A percentile compares a stretch with the other conserved stretches of the same genome.
phyloP scores from a whole-genome alignment of 2,888 invertebrate genomes.

The Diarsia dahlii region DNA sequence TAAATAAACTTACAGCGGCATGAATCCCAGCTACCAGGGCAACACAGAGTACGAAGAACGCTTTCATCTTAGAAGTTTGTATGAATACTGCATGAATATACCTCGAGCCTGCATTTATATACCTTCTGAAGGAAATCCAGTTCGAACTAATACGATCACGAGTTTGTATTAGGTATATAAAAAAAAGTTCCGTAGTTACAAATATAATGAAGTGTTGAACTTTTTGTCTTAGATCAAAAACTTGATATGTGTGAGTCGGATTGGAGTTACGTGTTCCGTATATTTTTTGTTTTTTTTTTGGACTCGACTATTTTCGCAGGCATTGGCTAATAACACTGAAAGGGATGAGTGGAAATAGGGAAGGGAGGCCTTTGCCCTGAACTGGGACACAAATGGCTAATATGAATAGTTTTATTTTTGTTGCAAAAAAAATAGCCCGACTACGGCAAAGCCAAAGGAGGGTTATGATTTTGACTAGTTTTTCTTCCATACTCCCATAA shows the following conservation, averaged over 20 bases:
- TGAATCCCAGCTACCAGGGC: conserved; percentile 44
- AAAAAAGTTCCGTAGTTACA: conserved; percentile 28
- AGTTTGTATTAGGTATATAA: conserved; percentile 11
- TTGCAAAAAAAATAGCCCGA: no score
- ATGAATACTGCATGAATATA: conserved; percentile 14
- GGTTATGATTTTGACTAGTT: no score
- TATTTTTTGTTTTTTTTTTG: not conserved
- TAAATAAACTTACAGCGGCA: conserved; percentile 48
- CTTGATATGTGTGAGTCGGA: not conserved
- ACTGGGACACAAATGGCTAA: no score
- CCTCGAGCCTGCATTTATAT: conserved; percentile 27
- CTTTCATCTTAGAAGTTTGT: conserved; percentile 48
- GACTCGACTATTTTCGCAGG: no score
- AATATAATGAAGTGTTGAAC: not conserved
- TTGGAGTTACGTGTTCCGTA: not conserved
- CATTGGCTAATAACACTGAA: no score
- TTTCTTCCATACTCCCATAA: no score
- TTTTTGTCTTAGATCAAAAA: conserved; percentile 24
- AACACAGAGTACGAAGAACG: conserved; percentile 40
- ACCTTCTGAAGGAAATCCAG: conserved; percentile 56
- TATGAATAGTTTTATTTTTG: no score
- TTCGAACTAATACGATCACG: conserved; percentile 5
- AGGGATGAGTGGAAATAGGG: no score
- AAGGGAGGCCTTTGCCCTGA: no score
- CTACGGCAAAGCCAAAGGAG: no score